These are phyloP conservation scores for Trissoscelio sp. DNA, from an alignment of 2,888 invertebrate species.

Conservation along the genomic window DNA sequence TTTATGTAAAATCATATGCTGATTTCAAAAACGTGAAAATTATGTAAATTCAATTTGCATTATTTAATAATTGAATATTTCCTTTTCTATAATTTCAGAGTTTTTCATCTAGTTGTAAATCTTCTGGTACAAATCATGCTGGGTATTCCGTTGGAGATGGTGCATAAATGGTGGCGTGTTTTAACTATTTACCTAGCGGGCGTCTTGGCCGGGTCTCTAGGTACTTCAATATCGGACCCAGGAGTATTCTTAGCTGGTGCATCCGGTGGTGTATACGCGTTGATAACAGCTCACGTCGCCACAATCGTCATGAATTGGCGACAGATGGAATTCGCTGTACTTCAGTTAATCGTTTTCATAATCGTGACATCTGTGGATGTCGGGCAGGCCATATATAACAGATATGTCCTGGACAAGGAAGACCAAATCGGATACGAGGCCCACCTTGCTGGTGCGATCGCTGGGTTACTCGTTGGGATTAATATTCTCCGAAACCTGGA, in stretches of 20 bases:
- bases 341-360: slow-evolving; percentile 92
- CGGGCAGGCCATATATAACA: slow-evolving; percentile 95
- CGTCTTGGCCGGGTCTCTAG: slow-evolving; percentile 93
- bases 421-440: slow-evolving; percentile 97
- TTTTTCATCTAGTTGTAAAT: slow-evolving; percentile 95
- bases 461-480: slow-evolving; percentile 92
- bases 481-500: slow-evolving; percentile 93
- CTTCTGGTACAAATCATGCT: slow-evolving; percentile 95
- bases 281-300: slow-evolving; percentile 96
- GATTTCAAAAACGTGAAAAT: too few relatives aligned
- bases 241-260: slow-evolving; percentile 94
- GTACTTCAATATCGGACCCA: slow-evolving; percentile 92
- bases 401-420: slow-evolving; percentile 88
- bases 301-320: slow-evolving; percentile 97
- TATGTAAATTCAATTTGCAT: too few relatives aligned
- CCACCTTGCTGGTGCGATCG: slow-evolving; percentile 95
- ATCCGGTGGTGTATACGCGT: slow-evolving; percentile 97
- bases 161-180: slow-evolving; percentile 97
- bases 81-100: too few relatives aligned
- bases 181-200: slow-evolving; percentile 92
- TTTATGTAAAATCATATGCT: too few relatives aligned
- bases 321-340: slow-evolving; percentile 97
- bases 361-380: slow-evolving; percentile 93
- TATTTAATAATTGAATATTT: too few relatives aligned
- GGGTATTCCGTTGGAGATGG: slow-evolving; percentile 97